phyloP scores from a whole-genome alignment of 2,113 vertebrate genomes.

The Tachysurus vachellii region DNA sequence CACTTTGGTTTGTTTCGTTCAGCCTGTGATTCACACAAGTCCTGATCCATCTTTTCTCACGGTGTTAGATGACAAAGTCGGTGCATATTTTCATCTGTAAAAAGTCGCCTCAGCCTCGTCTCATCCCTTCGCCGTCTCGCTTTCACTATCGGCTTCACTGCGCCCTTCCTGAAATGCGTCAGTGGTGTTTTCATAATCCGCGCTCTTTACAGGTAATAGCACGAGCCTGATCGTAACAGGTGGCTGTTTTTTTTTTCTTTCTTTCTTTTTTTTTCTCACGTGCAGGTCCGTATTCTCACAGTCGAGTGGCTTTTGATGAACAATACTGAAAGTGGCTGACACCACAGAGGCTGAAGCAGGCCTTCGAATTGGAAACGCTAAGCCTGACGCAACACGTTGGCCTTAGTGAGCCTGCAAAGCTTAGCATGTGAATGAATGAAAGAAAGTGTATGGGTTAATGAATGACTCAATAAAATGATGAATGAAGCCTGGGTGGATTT shows the following conservation, averaged over 20 bases:
- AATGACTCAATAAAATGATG: constrained; percentile 45
- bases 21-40: background rate
- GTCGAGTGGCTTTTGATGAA: constrained; percentile 42
- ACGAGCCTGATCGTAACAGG: constrained; percentile 42
- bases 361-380: constrained; percentile 32
- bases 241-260: constrained; percentile 4
- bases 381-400: constrained; percentile 43
- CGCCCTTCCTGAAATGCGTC: constrained; percentile 46
- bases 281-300: constrained; percentile 29
- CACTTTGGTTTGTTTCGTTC: background rate
- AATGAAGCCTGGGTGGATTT: constrained; percentile 34
- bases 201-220: constrained; percentile 54
- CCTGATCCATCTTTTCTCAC: constrained; percentile 45
- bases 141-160: constrained; percentile 46
- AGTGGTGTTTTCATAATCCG: constrained; percentile 38
- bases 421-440: constrained; percentile 35
- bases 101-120: constrained; percentile 34
- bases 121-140: constrained; percentile 36
- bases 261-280: constrained; percentile 39
- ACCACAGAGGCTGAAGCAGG: constrained; percentile 43
- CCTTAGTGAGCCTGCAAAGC: background rate
- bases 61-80: constrained; percentile 13
- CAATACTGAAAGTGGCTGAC: constrained; percentile 49
- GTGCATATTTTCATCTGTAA: constrained; percentile 1
- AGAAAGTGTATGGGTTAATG: constrained; percentile 20